phyloP scores from a whole-genome alignment of 2,113 vertebrate genomes.

The Ceyx margarethae region DNA sequence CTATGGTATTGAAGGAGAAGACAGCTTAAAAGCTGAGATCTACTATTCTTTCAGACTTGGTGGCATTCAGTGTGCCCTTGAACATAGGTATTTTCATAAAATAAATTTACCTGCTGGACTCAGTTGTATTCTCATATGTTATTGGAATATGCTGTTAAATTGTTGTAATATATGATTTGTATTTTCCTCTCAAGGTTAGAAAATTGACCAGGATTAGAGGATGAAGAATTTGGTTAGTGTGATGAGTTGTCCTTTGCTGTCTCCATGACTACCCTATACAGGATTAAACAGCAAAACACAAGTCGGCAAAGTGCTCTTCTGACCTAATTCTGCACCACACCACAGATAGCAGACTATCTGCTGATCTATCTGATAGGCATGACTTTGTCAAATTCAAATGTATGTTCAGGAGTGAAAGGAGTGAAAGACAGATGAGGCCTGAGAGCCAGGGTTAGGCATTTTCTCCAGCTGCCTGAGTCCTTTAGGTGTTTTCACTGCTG shows the following conservation, averaged over 20 bases:
- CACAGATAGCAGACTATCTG: slow-evolving; percentile 14
- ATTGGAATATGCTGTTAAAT: neutral
- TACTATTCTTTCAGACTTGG: neutral
- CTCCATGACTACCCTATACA: neutral
- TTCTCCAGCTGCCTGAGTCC: neutral
- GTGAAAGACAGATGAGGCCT: neutral
- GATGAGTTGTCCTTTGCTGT: neutral
- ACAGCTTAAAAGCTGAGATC: neutral
- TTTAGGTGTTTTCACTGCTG: neutral
- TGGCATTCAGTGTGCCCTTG: neutral
- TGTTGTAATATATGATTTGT: neutral
- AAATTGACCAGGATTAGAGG: neutral
- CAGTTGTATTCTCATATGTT: neutral
- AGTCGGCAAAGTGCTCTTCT: neutral
- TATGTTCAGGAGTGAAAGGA: neutral
- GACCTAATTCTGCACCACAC: neutral
- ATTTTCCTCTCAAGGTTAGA: neutral
- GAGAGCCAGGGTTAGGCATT: neutral
- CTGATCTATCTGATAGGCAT: neutral
- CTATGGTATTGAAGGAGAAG: neutral
- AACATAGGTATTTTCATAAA: slow-evolving; percentile 5
- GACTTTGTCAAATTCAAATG: slow-evolving; percentile 16
- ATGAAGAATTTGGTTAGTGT: slow-evolving; percentile 10
- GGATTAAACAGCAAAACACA: neutral
- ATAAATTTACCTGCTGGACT: slow-evolving; percentile 3